Conservation (phyloP, 2,797 vertebrate genomes). For the Nyctibius grandis region DNA sequence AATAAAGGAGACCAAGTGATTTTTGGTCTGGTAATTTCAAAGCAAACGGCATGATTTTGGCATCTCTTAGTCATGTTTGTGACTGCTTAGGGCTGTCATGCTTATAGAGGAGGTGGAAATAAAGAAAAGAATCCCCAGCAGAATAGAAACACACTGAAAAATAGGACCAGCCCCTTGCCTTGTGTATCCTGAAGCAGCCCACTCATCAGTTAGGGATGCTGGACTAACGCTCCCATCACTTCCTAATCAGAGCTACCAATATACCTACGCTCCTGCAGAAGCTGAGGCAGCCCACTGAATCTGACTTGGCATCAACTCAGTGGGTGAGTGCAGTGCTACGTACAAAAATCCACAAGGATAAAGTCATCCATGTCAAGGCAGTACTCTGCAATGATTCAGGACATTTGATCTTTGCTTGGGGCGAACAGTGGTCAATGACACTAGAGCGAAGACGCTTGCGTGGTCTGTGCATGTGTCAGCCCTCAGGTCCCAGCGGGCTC, state of each 20-base stretch:
- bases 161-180: neutral
- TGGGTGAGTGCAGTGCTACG: rapidly evolving
- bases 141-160: neutral
- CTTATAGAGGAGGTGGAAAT: neutral
- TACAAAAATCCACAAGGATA: neutral
- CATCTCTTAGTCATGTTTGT: neutral
- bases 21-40: neutral
- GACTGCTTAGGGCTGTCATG: neutral
- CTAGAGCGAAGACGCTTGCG: neutral
- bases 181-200: neutral
- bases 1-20: neutral
- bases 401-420: neutral
- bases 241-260: neutral
- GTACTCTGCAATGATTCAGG: neutral
- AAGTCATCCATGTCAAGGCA: neutral
- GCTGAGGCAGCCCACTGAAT: neutral
- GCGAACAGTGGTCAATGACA: neutral
- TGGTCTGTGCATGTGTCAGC: rapidly evolving
- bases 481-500: neutral
- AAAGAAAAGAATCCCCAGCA: neutral
- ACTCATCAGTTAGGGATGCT: rapidly evolving
- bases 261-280: neutral
- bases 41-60: neutral
- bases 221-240: neutral
- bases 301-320: neutral